Conservation (phyloP, 2,797 vertebrate species). For the Uromys caudimaculatus region DNA sequence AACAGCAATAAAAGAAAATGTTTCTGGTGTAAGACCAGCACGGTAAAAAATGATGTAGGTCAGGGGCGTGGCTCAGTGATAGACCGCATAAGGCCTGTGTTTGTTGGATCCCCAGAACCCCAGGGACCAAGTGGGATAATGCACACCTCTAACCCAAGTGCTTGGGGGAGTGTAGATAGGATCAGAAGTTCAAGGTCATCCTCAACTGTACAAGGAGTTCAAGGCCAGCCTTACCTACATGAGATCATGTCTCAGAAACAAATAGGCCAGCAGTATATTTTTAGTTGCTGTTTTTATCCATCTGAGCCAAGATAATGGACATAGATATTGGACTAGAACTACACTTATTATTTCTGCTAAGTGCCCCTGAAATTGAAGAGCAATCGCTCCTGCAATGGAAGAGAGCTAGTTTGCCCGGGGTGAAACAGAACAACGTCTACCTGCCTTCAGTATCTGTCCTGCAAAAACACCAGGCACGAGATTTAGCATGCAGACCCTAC, state of each 20-base stretch:
- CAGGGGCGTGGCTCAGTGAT: neutral
- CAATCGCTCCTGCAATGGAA: neutral
- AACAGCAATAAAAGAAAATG: neutral
- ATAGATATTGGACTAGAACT: neutral
- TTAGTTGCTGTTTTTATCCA: neutral
- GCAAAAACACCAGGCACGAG: neutral
- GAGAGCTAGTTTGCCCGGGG: neutral
- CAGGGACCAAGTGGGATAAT: neutral
- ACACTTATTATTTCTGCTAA: neutral
- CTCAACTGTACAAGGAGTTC: neutral
- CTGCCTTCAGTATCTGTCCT: neutral
- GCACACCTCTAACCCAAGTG: neutral
- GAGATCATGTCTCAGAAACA: neutral
- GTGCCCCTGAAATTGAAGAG: neutral
- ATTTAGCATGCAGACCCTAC: neutral
- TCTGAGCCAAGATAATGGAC: neutral
- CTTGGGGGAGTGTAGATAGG: neutral
- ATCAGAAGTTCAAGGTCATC: neutral
- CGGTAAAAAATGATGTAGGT: neutral
- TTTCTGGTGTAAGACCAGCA: constrained; percentile 45
- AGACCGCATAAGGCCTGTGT: neutral
- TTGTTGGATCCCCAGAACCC: neutral
- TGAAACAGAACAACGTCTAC: neutral
- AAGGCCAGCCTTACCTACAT: too few species aligned
- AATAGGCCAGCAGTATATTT: neutral